Evolutionary conservation across 2,888 invertebrate species (phyloP).

Genomic region (Terebella lapidaria): DNA sequence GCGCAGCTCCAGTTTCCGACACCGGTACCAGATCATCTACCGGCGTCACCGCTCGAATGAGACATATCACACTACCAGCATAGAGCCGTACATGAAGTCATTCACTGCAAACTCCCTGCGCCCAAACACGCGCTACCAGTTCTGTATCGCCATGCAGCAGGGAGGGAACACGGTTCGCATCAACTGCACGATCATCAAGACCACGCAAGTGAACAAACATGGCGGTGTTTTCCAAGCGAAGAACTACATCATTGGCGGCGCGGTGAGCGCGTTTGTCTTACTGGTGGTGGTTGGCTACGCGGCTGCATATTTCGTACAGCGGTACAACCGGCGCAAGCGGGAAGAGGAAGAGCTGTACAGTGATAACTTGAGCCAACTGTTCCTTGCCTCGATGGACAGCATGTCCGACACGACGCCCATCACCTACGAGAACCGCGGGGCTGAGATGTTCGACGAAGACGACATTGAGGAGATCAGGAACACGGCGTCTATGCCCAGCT

Average conservation of each 20-base stretch:
- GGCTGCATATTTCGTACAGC: constrained; percentile 7
- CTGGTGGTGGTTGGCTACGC: constrained; percentile 3
- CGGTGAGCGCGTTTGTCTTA: constrained; percentile 3
- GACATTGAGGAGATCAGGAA: constrained; percentile 20
- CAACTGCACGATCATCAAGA: constrained; percentile 23
- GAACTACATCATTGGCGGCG: constrained; percentile 15
- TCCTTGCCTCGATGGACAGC: constrained; percentile 23
- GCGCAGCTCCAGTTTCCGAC: constrained; percentile 16
- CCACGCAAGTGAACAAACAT: constrained; percentile 2
- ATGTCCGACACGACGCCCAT: constrained; percentile 23
- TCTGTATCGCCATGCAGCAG: constrained; percentile 23
- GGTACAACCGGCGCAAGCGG: constrained; percentile 15
- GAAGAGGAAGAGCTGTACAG: constrained; percentile 21
- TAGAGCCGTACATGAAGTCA: constrained; percentile 26
- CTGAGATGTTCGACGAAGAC: constrained; percentile 23
- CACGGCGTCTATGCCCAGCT: constrained; percentile 4
- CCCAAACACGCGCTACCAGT: constrained; percentile 21
- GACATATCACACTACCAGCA: constrained; percentile 2
- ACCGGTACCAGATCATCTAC: constrained; percentile 24
- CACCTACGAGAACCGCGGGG: constrained; percentile 22
- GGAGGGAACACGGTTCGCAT: constrained; percentile 9
- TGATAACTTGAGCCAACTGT: constrained; percentile 24
- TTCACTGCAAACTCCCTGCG: constrained; percentile 24
- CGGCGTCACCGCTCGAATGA: constrained; percentile 7
- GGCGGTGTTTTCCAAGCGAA: constrained; percentile 12